phyloP scores from a whole-genome alignment of 2,888 invertebrate genomes.

The Phortica magna region DNA sequence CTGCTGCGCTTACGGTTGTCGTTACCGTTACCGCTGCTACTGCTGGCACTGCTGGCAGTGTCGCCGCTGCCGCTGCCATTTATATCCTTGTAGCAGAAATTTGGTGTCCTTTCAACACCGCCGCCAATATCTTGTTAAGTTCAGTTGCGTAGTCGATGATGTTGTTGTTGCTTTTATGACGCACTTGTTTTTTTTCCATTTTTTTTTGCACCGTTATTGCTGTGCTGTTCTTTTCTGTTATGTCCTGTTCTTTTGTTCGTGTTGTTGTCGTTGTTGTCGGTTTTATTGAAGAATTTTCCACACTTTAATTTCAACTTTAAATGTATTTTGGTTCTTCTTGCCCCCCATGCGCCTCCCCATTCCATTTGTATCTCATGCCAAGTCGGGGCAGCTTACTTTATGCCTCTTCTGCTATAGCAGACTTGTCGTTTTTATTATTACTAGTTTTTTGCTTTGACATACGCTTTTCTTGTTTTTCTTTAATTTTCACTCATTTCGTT shows the following conservation, averaged over 20 bases:
- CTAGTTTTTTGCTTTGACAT: conserved; percentile 13
- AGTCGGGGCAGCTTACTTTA: not conserved
- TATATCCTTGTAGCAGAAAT: conserved; percentile 2
- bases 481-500: conserved; percentile 61
- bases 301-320: conserved; percentile 24
- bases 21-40: not conserved
- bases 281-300: conserved; percentile 41
- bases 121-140: conserved; percentile 10
- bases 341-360: not conserved
- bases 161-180: conserved; percentile 38
- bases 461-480: conserved; percentile 62
- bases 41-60: not conserved
- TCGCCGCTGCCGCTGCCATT: not conserved
- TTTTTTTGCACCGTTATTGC: conserved; percentile 28
- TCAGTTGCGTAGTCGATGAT: conserved; percentile 30
- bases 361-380: not conserved
- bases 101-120: conserved; percentile 13
- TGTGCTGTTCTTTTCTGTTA: not conserved
- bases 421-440: conserved; percentile 33
- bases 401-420: not conserved
- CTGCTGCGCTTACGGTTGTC: not conserved
- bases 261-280: conserved; percentile 40
- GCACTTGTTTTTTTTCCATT: conserved; percentile 42
- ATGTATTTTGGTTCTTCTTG: not conserved
- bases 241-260: conserved; percentile 45